A percentile compares a stretch with the other conserved stretches of the same genome.
These are phyloP conservation scores for Calephelis perditalis DNA, from an alignment of 2,888 invertebrate species.

Conservation along the genomic window DNA sequence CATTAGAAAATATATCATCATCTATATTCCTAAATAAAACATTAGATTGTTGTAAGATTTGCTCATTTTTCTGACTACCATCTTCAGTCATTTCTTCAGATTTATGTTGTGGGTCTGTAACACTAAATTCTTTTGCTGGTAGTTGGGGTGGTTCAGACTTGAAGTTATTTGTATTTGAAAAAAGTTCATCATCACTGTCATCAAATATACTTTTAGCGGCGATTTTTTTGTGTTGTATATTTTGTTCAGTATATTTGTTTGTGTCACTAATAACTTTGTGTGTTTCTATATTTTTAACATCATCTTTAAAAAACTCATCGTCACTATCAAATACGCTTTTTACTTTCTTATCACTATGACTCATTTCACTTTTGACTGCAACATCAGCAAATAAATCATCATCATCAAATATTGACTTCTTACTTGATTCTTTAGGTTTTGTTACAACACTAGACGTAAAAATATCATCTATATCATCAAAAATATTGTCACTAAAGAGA, in stretches of 20 bases:
- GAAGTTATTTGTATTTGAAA: not conserved
- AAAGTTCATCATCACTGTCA: conserved; percentile 37
- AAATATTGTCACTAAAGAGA: conserved; percentile 59
- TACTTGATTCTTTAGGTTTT: conserved; percentile 30
- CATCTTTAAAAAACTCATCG: conserved; percentile 30
- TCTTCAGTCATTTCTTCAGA: not conserved
- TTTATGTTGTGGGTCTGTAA: not conserved
- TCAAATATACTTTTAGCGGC: conserved; percentile 23
- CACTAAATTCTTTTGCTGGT: not conserved
- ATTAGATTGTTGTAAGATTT: not conserved
- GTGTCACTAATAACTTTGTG: not conserved
- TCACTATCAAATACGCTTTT: conserved; percentile 47
- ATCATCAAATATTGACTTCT: conserved; percentile 56
- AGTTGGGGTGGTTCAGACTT: not conserved
- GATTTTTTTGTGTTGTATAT: conserved; percentile 9
- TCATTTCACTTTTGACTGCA: conserved; percentile 30
- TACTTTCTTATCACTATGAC: conserved; percentile 23
- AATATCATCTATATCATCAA: conserved; percentile 69
- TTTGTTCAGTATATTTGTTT: not conserved
- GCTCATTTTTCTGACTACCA: not conserved
- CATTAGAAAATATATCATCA: conserved; percentile 21
- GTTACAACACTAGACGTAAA: conserved; percentile 50
- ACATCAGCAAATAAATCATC: conserved; percentile 58
- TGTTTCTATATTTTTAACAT: not conserved
- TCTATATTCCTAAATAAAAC: conserved; percentile 36